These are phyloP conservation scores for Hypomecis punctinalis DNA, from an alignment of 2,888 invertebrate genomes.

Conservation along the genomic window DNA sequence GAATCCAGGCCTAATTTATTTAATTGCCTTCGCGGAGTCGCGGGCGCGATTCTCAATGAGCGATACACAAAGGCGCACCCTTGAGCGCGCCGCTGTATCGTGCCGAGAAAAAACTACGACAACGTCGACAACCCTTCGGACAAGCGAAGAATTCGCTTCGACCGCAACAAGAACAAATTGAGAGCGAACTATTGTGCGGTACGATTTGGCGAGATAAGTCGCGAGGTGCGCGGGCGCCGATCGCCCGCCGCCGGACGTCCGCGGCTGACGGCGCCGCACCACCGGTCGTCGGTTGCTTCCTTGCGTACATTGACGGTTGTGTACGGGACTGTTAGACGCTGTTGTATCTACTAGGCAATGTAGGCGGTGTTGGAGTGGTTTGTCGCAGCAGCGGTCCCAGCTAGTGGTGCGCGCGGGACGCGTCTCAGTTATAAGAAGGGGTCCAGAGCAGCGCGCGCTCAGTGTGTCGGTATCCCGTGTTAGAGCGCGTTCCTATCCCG, in stretches of 20 bases:
- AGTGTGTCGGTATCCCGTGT: conserved; percentile 83
- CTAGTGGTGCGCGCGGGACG: conserved; percentile 77
- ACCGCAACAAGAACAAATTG: conserved; percentile 84
- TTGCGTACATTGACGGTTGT: conserved; percentile 34
- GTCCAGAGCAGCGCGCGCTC: conserved; percentile 81
- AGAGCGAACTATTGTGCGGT: conserved; percentile 82
- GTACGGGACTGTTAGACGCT: conserved; percentile 21
- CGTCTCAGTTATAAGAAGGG: conserved; percentile 82
- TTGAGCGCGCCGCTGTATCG: conserved; percentile 60
- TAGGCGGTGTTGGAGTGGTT: conserved; percentile 51
- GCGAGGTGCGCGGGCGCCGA: conserved; percentile 73
- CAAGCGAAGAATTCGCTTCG: conserved; percentile 80
- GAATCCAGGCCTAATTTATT: conserved; percentile 27
- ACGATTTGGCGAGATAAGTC: conserved; percentile 83
- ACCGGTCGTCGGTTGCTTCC: conserved; percentile 34
- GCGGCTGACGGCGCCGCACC: conserved; percentile 55
- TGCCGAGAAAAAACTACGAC: conserved; percentile 75
- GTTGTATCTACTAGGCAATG: conserved; percentile 48
- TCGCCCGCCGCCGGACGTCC: conserved; percentile 67
- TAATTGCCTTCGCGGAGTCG: conserved; percentile 58
- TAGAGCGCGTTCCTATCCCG: conserved; percentile 72
- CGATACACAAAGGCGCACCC: conserved; percentile 65
- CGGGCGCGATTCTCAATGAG: conserved; percentile 59
- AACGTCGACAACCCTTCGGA: conserved; percentile 70
- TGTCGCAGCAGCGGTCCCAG: conserved; percentile 60